phyloP scores from a whole-genome alignment of 2,797 vertebrate species.

The Oryzias sinensis region DNA sequence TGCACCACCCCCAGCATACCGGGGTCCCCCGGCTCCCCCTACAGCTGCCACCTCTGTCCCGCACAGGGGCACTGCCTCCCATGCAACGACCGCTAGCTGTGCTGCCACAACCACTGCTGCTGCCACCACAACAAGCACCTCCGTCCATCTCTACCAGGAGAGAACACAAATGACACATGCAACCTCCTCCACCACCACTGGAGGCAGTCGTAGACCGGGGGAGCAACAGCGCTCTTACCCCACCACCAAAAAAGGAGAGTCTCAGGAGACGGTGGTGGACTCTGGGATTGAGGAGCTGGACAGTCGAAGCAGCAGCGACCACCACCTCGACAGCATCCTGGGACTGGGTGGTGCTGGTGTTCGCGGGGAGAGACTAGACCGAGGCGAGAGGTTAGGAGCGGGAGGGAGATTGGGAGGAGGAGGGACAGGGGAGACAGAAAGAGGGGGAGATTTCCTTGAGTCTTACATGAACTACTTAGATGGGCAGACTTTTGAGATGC shows the following conservation, averaged over 20 bases:
- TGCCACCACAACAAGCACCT: constrained; percentile 70
- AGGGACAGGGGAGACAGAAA: constrained; percentile 66
- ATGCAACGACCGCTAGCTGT: constrained; percentile 61
- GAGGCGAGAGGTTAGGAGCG: constrained; percentile 53
- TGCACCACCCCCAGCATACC: constrained; percentile 71
- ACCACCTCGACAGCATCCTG: constrained; percentile 89
- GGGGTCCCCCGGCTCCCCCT: constrained; percentile 49
- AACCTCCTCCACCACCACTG: constrained; percentile 55
- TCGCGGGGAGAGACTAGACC: constrained; percentile 70
- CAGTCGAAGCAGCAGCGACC: constrained; percentile 91
- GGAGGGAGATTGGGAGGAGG: constrained; percentile 69
- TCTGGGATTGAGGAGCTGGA: constrained; percentile 94
- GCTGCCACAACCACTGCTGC: constrained; percentile 64
- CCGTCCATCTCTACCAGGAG: constrained; percentile 68
- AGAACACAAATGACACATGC: constrained; percentile 58
- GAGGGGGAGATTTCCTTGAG: constrained; percentile 83
- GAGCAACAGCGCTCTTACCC: constrained; percentile 78
- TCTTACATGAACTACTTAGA: constrained; percentile 93
- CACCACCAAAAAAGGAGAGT: constrained; percentile 84
- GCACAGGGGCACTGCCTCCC: constrained; percentile 53
- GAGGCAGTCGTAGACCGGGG: constrained; percentile 64
- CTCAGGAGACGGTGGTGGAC: constrained; percentile 84
- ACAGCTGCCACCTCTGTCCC: constrained; percentile 47
- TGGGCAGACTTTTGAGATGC: constrained; percentile 88
- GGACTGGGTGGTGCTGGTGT: constrained; percentile 77